Evolutionary conservation across 2,888 invertebrate species (phyloP), one percentile per base, ranked within the genome.

Genomic region (Phalera bucephala): DNA sequence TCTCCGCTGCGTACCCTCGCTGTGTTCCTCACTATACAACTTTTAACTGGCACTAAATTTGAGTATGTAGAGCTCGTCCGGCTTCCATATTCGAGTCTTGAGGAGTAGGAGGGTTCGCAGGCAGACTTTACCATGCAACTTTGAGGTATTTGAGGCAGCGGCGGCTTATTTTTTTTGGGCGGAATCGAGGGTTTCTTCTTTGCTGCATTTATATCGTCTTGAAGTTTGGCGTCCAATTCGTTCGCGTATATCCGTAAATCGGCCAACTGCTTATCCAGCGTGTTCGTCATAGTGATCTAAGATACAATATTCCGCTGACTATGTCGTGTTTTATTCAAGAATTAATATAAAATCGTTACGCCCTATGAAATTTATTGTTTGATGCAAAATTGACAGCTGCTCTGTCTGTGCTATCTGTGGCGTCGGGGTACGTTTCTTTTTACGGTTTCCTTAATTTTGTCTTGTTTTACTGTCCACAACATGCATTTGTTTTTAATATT

Each of bases 71-170:
- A 88, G 54, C 87, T 87, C n/a, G 84, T 72, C 15, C 82, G 76
- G 42, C 84, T 88, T 11, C 88, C 84, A 48, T 72, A 78, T 52
- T 89, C 94, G 26, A 95, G 84, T 39, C 95, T 91, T 14, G 95
- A 94, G 13, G 95, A 94, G 72, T 95, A 96, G 3, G 94, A 93
- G 0, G 95, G 95, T 64, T 94, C 94, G 40, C 94, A 92, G 10
- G 93, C 92, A 40, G 93, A 93, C 72, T 94, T 94, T 40, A 95
- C 91, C 17, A 91, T 91, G 64, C 92, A 94, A 75, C 95, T 95
- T 78, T 95, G 94, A 36, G 95, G 95, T 70, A 96, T 93, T 93
- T 89, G 89, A 31, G 89, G 89, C 45, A 79, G 65, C 32, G 89
- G 89, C 25, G 82, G 69, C 58, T 88, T 89, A 58, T 68, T 82